A percentile compares a stretch with the other conserved stretches of the same genome.
Conservation (phyloP, 2,888 invertebrate species). For the Perithous albicinctus region DNA sequence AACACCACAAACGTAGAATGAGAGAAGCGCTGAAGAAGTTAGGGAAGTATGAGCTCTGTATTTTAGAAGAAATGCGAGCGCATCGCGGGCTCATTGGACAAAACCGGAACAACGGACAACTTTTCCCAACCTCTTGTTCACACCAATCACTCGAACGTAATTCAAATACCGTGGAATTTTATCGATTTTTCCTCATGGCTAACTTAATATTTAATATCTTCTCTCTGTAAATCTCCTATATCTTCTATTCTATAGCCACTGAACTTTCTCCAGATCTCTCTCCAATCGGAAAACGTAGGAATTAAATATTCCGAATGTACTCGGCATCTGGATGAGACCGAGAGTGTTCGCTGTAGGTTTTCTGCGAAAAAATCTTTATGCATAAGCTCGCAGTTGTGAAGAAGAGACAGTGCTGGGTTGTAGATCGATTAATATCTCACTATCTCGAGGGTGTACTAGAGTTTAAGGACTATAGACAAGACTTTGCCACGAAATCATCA, state of each 20-base stretch:
- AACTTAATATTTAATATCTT: neutral
- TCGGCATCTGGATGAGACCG: slow-evolving; percentile 37
- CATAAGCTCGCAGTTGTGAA: slow-evolving; percentile 46
- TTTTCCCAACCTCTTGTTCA: neutral
- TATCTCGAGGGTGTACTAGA: slow-evolving; percentile 42
- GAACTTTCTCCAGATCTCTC: slow-evolving; percentile 20
- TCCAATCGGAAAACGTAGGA: slow-evolving; percentile 23
- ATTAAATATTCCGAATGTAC: slow-evolving; percentile 45
- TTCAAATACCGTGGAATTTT: neutral
- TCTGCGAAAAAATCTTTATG: slow-evolving; percentile 57
- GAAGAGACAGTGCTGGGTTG: slow-evolving; percentile 46
- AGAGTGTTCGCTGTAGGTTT: slow-evolving; percentile 6
- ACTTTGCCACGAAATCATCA: slow-evolving; percentile 33
- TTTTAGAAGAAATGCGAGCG: neutral
- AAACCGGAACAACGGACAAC: slow-evolving; percentile 4
- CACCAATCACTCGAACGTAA: neutral
- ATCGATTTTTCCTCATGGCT: neutral
- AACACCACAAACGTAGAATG: neutral
- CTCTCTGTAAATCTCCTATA: neutral
- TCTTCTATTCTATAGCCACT: slow-evolving; percentile 3
- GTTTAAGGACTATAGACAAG: slow-evolving; percentile 50
- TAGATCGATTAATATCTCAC: slow-evolving; percentile 54
- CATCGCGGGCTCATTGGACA: neutral
- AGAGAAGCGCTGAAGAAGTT: slow-evolving; percentile 1
- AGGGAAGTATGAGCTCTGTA: neutral